phyloP scores from a whole-genome alignment of 2,888 invertebrate species.

The Pheosia tremula region DNA sequence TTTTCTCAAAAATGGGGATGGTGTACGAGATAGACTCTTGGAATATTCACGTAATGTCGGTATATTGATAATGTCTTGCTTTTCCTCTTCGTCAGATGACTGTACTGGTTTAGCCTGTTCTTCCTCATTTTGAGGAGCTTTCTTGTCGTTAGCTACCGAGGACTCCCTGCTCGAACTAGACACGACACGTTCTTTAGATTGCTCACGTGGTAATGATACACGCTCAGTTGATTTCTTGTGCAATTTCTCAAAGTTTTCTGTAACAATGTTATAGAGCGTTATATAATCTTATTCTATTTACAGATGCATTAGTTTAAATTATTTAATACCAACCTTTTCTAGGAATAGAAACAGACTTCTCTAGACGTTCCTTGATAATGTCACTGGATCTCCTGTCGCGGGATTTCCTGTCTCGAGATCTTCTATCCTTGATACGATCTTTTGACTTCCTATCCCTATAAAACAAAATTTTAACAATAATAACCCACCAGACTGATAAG shows the following conservation, averaged over 20 bases:
- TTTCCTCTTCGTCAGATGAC: conserved; percentile 75
- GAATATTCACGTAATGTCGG: conserved; percentile 84
- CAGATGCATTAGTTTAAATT: not conserved
- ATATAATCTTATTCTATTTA: conserved; percentile 2
- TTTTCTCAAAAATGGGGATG: conserved; percentile 92
- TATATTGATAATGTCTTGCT: conserved; percentile 68
- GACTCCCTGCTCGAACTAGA: conserved; percentile 81
- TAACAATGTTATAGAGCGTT: conserved; percentile 15
- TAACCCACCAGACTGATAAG: too few species aligned
- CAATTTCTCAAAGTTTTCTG: conserved; percentile 71
- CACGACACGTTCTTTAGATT: conserved; percentile 64
- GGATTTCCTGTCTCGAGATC: conserved; percentile 77
- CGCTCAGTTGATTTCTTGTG: conserved; percentile 71
- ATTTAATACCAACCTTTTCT: conserved; percentile 67
- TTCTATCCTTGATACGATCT: conserved; percentile 69
- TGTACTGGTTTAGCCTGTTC: conserved; percentile 58
- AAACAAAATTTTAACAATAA: not conserved
- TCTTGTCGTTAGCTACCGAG: conserved; percentile 70
- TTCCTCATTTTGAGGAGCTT: conserved; percentile 54
- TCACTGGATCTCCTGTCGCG: conserved; percentile 78
- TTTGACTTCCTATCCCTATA: conserved; percentile 74
- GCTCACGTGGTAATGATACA: conserved; percentile 58
- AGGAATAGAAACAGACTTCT: conserved; percentile 78
- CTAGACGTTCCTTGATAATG: conserved; percentile 75
- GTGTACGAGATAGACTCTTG: conserved; percentile 92